Evolutionary conservation across 1,140 invertebrate genomes (phyloP).

Genomic region (Periplaneta americana): DNA sequence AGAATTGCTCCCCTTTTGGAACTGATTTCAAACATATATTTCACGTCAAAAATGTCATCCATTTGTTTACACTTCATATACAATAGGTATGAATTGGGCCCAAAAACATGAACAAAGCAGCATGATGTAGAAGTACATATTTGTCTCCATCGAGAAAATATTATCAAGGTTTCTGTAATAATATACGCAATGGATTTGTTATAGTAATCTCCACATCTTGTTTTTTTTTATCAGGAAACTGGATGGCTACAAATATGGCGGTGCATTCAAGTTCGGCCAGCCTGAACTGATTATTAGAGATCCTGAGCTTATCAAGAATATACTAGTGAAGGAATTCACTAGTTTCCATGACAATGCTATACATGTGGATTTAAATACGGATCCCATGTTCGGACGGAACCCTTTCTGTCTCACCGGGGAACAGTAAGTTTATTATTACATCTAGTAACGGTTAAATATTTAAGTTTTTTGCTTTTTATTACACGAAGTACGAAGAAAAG

Average conservation of each 20-base stretch:
- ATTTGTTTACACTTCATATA: no score
- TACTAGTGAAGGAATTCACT: conserved; percentile 33
- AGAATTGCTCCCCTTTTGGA: no score
- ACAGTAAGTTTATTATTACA: conserved; percentile 17
- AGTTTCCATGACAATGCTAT: conserved; percentile 32
- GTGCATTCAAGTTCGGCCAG: conserved; percentile 35
- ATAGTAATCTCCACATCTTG: no score
- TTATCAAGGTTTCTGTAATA: no score
- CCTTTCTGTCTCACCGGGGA: conserved; percentile 40
- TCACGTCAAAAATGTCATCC: no score
- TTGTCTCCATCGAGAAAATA: no score
- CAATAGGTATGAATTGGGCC: no score
- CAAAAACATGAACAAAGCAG: no score
- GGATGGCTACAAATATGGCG: conserved; percentile 34
- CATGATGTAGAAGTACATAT: no score
- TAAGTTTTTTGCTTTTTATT: neutral
- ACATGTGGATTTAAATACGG: conserved; percentile 30
- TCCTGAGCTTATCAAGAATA: conserved; percentile 28
- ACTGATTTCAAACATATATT: no score
- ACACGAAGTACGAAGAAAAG: neutral
- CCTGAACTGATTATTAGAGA: conserved; percentile 38
- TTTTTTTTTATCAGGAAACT: no score
- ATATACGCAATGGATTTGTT: no score
- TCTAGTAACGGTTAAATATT: neutral
- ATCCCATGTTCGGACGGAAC: conserved; percentile 39